Base-by-base conservation (phyloP, 2,797 vertebrate genomes). In the Luscinia megarhynchos region DNA sequence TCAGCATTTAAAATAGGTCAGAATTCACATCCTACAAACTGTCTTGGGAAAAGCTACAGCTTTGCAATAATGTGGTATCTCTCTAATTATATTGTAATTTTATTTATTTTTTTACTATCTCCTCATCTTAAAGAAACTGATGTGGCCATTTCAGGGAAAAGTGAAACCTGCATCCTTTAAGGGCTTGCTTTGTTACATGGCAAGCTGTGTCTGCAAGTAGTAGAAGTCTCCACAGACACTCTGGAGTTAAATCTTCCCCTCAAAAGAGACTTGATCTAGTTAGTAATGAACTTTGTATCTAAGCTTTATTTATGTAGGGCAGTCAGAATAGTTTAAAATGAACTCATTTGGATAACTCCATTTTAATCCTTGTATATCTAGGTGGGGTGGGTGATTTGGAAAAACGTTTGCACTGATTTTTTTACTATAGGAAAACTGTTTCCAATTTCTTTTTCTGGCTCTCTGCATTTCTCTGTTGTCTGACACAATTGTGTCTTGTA, bases 1-100 rank as follows among this genome's bases (percentile, higher is more conserved):
- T 92, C 89, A 77, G 79, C 91, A 54, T 77, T 84, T 95, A 75
- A 95, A 96, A 87, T 96, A 77, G 96, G 95, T 96, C 83, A 95
- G 54, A 94, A 86, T 93, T 92, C 78, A 30, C 66, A 68, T 70
- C 58, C 76, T 93, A 14, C 34, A 75, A 79, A 55, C 54, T 82
- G 79, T 38, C 63, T 78, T 73, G 95, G 68, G 76, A 83, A 81
- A 87, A 82, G 77, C 63, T 94, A 34, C n/a, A 45, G 51, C 51
- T 86, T 80, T 90, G 63, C 38, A 75, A 17, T 80, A 69, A 64
- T n/a, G 62, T 84, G 45, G 11, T 67, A 32, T 84, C 53, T 76
- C 66, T 80, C 69, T 48, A 81, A 46, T 11, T 48, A 48, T 48
- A 23, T 48, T 48, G 22, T 59, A 19, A 51, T 84, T 59, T 48